Percentiles rank a stretch among this genome's conserved stretches.
These are phyloP conservation scores for Polyommatus icarus DNA, from an alignment of 2,888 invertebrate species.

Conservation along the genomic window DNA sequence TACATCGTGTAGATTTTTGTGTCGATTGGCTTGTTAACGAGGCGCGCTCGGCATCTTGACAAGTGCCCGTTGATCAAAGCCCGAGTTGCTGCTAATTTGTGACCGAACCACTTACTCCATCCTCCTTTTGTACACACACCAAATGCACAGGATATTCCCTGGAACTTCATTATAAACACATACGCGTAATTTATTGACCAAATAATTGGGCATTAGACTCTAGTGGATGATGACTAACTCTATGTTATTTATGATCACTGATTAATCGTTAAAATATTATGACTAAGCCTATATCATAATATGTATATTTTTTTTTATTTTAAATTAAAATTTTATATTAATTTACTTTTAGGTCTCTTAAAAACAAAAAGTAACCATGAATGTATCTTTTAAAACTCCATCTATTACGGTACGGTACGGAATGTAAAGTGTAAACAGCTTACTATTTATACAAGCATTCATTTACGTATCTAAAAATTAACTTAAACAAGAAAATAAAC, in stretches of 20 bases:
- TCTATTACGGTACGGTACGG: not conserved
- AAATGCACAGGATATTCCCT: slow-evolving; percentile 29
- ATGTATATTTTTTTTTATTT: too few relatives aligned
- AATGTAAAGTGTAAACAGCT: not conserved
- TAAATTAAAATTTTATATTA: too few relatives aligned
- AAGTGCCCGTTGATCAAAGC: slow-evolving; percentile 68
- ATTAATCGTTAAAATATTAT: not conserved
- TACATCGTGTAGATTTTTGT: slow-evolving; percentile 37
- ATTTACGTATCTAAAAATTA: too few relatives aligned
- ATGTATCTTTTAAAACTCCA: too few relatives aligned
- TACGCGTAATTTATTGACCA: not conserved
- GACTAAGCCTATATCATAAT: too few relatives aligned
- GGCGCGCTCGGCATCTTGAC: slow-evolving; percentile 67
- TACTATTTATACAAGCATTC: not conserved
- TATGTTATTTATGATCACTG: not conserved
- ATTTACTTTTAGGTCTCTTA: too few relatives aligned
- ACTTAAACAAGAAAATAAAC: not conserved
- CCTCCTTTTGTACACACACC: slow-evolving; percentile 62
- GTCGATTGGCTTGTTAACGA: slow-evolving; percentile 72
- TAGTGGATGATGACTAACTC: not conserved
- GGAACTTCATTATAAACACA: slow-evolving; percentile 20
- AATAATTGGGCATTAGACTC: slow-evolving; percentile 19
- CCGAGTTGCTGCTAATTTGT: slow-evolving; percentile 46
- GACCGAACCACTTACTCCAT: slow-evolving; percentile 39
- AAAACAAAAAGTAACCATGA: too few relatives aligned